A percentile compares a stretch with the other conserved stretches of the same genome.
phyloP scores from a whole-genome alignment of 2,797 vertebrate genomes.

The Siniperca obscura region DNA sequence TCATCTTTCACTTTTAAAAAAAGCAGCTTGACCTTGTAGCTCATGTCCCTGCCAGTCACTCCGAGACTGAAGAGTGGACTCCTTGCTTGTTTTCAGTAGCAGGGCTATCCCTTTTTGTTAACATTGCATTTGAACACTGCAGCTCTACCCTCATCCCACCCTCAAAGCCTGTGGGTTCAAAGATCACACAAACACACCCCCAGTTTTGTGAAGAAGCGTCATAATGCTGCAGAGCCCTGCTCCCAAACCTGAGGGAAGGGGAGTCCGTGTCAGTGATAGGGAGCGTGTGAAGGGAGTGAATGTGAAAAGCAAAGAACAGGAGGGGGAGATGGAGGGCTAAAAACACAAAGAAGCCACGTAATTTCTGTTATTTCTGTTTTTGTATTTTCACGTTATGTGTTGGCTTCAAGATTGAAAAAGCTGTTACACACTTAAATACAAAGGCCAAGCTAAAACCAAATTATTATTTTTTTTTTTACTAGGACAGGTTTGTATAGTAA shows the following conservation, averaged over 20 bases:
- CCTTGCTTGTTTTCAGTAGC: slow-evolving; percentile 44
- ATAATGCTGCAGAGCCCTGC: slow-evolving; percentile 17
- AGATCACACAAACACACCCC: slow-evolving; percentile 39
- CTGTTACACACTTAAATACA: not conserved
- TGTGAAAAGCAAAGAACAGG: slow-evolving; percentile 13
- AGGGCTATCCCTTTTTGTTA: slow-evolving; percentile 49
- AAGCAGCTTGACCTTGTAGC: slow-evolving; percentile 46
- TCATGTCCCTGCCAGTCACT: slow-evolving; percentile 60
- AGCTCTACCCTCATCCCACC: slow-evolving; percentile 19
- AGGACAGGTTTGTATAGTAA: not conserved
- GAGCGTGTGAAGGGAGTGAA: slow-evolving; percentile 16
- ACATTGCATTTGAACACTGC: slow-evolving; percentile 39
- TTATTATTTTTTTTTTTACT: too few species aligned
- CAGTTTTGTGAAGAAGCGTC: slow-evolving; percentile 48
- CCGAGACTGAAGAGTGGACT: slow-evolving; percentile 20
- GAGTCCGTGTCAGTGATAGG: slow-evolving; percentile 44
- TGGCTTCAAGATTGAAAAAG: not conserved
- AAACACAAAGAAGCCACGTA: not conserved
- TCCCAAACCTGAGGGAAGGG: not conserved
- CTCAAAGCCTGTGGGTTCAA: slow-evolving; percentile 19
- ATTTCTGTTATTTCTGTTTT: too few species aligned
- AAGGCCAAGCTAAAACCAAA: not conserved
- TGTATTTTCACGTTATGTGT: not conserved
- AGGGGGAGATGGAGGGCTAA: not conserved
- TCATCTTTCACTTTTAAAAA: slow-evolving; percentile 28